phyloP scores from a whole-genome alignment of 1,140 invertebrate genomes.

The Cotesia chilonis region DNA sequence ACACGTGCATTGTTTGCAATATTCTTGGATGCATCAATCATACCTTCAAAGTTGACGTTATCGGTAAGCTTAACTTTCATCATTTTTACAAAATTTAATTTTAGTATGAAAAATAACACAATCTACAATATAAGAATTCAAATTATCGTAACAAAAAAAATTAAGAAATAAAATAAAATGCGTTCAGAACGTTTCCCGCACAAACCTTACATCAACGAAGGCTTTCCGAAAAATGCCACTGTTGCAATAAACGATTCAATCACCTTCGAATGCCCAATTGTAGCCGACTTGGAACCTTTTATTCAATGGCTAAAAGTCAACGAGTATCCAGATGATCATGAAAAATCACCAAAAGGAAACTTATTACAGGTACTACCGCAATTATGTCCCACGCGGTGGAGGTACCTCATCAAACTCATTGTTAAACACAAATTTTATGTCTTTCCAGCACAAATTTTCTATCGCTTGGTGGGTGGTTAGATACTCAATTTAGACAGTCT shows the following conservation, averaged over 20 bases:
- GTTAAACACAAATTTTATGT: background rate
- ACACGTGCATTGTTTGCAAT: constrained; percentile 87
- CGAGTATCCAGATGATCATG: constrained; percentile 65
- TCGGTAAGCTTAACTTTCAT: constrained; percentile 69
- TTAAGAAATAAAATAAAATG: constrained; percentile 2
- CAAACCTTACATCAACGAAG: constrained; percentile 80
- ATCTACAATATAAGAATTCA: background rate
- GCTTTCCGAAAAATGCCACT: constrained; percentile 81
- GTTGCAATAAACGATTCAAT: constrained; percentile 76
- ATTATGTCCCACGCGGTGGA: constrained; percentile 40
- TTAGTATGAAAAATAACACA: background rate
- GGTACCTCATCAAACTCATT: constrained; percentile 8
- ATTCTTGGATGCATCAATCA: constrained; percentile 78
- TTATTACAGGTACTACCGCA: constrained; percentile 66
- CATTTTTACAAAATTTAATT: constrained; percentile 7
- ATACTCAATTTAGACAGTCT: background rate
- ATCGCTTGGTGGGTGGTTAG: background rate
- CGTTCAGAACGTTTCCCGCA: constrained; percentile 76
- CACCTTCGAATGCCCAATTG: constrained; percentile 75
- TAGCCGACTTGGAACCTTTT: constrained; percentile 79
- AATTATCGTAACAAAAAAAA: background rate
- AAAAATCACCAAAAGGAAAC: constrained; percentile 66
- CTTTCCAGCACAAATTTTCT: too few species aligned
- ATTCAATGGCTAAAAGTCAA: constrained; percentile 76
- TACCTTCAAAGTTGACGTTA: constrained; percentile 76